phyloP scores from a whole-genome alignment of 2,113 vertebrate genomes.

The Cariama cristata region DNA sequence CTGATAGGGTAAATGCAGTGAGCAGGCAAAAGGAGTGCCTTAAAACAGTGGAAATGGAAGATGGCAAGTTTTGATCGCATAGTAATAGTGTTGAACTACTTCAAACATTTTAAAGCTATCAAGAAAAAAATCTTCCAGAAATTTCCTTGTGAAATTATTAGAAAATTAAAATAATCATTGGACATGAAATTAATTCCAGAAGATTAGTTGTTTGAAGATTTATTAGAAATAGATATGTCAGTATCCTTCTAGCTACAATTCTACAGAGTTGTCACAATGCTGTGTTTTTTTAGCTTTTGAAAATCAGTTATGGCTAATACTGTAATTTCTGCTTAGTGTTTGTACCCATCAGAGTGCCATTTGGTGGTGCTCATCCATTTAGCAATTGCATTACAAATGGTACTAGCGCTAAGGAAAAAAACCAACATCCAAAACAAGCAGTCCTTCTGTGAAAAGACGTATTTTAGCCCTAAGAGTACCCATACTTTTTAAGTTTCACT shows the following conservation, averaged over 20 bases:
- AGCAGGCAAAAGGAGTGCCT: background rate
- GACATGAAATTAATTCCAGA: background rate
- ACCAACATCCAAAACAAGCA: background rate
- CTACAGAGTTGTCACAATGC: background rate
- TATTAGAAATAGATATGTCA: background rate
- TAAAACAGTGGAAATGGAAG: background rate
- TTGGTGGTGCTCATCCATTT: background rate
- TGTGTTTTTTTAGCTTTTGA: background rate
- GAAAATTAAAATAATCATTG: background rate
- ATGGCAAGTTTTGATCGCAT: background rate
- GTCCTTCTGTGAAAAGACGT: background rate
- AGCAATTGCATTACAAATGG: background rate
- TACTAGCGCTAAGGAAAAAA: background rate
- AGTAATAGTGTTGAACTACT: background rate
- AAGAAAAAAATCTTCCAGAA: background rate
- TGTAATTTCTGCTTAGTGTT: background rate
- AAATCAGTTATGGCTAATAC: background rate
- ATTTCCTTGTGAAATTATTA: background rate
- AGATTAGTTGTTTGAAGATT: background rate
- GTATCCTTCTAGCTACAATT: background rate
- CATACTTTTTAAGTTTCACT: background rate
- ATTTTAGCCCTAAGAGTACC: background rate
- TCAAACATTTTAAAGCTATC: background rate
- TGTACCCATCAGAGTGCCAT: background rate
- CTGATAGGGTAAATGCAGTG: too few relatives aligned